phyloP scores from a whole-genome alignment of 2,113 vertebrate genomes.

The Sula dactylatra region DNA sequence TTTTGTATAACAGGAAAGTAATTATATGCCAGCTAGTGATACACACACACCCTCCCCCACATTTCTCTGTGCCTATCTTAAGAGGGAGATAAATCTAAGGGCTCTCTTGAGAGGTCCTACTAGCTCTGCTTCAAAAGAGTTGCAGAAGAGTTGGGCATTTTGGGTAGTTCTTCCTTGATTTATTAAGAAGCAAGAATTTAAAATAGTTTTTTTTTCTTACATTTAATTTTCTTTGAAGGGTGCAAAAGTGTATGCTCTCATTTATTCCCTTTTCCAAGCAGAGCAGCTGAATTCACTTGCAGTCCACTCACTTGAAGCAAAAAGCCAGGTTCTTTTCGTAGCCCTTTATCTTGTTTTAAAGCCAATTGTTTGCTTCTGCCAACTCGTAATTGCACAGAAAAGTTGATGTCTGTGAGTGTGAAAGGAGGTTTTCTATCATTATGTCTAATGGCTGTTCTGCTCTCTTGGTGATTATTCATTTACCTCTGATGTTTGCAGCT shows the following conservation, averaged over 20 bases:
- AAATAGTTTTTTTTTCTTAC: neutral
- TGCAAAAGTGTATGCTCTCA: accelerated
- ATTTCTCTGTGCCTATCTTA: neutral
- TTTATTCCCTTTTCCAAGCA: neutral
- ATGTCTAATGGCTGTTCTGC: slow-evolving; percentile 45
- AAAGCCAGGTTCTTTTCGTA: neutral
- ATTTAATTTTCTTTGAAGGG: neutral
- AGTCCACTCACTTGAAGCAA: neutral
- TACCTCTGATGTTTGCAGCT: neutral
- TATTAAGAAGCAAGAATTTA: neutral
- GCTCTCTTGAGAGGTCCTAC: neutral
- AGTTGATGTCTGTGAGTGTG: neutral
- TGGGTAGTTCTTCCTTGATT: neutral
- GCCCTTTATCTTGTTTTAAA: slow-evolving; percentile 34
- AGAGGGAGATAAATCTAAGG: neutral
- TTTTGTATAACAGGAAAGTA: neutral
- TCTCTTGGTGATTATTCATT: slow-evolving; percentile 51
- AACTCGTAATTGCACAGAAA: slow-evolving; percentile 37
- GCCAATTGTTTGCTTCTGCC: slow-evolving; percentile 53
- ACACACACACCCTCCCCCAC: neutral
- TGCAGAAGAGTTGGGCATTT: neutral
- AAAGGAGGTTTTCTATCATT: slow-evolving; percentile 58
- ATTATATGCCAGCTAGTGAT: neutral
- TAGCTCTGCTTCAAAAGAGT: neutral
- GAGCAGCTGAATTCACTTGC: neutral